phyloP scores from a whole-genome alignment of 2,888 invertebrate genomes.

The Kuschelorhynchus macadamiae region DNA sequence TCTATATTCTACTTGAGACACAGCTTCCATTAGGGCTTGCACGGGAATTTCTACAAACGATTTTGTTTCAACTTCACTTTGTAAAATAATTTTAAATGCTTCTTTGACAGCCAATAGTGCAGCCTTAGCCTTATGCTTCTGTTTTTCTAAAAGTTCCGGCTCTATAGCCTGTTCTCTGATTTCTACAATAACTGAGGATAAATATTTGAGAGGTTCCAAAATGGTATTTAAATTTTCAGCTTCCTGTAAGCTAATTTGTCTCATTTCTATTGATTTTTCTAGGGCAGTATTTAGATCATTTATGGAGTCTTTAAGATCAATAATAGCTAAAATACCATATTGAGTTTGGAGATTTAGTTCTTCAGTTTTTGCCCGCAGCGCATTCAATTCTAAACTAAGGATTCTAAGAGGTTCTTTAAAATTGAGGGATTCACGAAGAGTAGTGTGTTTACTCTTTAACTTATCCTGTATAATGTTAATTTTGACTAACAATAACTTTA shows the following conservation, averaged over 20 bases:
- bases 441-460: too few relatives aligned
- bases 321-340: constrained; percentile 47
- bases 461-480: constrained; percentile 47
- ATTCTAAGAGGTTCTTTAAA: constrained; percentile 14
- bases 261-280: constrained; percentile 12
- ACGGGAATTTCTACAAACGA: constrained; percentile 20
- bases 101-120: constrained; percentile 50
- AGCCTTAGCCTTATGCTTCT: constrained; percentile 35
- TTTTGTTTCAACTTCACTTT: neutral
- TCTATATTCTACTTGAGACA: constrained; percentile 2
- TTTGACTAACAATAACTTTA: constrained; percentile 51
- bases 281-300: constrained; percentile 8
- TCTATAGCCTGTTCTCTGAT: constrained; percentile 36
- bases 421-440: too few relatives aligned
- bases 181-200: constrained; percentile 43
- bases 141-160: constrained; percentile 20
- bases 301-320: constrained; percentile 33
- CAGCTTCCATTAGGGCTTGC: constrained; percentile 3
- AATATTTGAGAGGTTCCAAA: constrained; percentile 47
- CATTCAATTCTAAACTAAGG: constrained; percentile 14
- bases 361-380: constrained; percentile 8
- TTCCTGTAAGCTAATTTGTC: too few relatives aligned
- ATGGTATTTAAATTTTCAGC: constrained; percentile 10
- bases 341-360: constrained; percentile 36
- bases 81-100: constrained; percentile 34